These are phyloP conservation scores for Hypocryptadius cinnamomeus DNA, from an alignment of 2,113 vertebrate species.

Conservation along the genomic window DNA sequence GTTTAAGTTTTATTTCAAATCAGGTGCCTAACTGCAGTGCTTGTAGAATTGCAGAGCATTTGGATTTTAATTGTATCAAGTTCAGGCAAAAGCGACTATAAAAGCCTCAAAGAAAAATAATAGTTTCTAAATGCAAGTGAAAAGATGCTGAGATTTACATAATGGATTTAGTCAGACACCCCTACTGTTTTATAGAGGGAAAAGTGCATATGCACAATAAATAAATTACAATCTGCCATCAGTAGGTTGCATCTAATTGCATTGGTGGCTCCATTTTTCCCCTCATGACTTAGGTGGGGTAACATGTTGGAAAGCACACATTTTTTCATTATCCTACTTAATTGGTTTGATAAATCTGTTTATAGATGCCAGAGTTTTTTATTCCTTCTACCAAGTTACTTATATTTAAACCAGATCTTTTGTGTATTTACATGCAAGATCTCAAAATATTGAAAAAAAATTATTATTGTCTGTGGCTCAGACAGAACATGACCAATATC, in stretches of 20 bases:
- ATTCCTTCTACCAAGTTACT: not conserved
- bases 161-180: constrained; percentile 10
- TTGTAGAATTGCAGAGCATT: not conserved
- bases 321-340: constrained; percentile 5
- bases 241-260: constrained; percentile 13
- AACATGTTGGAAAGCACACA: not conserved
- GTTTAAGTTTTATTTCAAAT: not conserved
- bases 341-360: not conserved
- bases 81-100: not conserved
- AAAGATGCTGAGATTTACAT: constrained; percentile 34
- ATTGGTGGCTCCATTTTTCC: not conserved
- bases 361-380: not conserved
- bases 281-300: not conserved
- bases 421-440: not conserved
- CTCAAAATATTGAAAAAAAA: not conserved
- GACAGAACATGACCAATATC: not conserved
- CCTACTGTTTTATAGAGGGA: not conserved
- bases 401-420: not conserved
- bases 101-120: not conserved
- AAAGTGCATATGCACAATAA: constrained; percentile 38
- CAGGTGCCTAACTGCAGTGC: not conserved
- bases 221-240: constrained; percentile 37
- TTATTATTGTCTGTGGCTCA: not conserved
- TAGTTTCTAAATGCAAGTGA: constrained; percentile 17
- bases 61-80: constrained; percentile 18